These are phyloP conservation scores for Neoascia interrupta DNA, from an alignment of 2,888 invertebrate species.

Conservation along the genomic window DNA sequence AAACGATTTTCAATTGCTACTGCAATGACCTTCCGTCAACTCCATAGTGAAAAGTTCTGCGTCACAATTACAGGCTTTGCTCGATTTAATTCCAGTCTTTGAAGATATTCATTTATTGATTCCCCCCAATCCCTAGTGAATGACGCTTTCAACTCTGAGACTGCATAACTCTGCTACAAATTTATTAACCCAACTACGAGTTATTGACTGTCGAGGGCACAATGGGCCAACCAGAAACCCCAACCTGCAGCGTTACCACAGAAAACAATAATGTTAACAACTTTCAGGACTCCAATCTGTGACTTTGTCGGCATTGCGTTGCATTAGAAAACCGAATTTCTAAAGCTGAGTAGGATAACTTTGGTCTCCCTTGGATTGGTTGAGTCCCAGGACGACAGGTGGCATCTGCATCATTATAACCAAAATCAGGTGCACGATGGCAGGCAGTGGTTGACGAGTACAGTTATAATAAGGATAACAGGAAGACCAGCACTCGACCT, in stretches of 20 bases:
- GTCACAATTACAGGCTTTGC: background rate
- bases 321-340: too few relatives aligned
- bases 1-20: background rate
- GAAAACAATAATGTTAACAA: slow-evolving; percentile 26
- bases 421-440: background rate
- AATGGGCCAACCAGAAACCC: background rate
- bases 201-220: background rate
- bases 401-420: background rate
- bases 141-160: background rate
- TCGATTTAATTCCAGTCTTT: slow-evolving; percentile 6
- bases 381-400: too few relatives aligned
- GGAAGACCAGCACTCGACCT: too few relatives aligned
- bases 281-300: background rate
- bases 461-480: slow-evolving; percentile 17
- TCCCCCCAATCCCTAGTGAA: background rate
- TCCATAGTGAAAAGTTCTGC: slow-evolving; percentile 15
- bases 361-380: too few relatives aligned
- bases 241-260: slow-evolving; percentile 7
- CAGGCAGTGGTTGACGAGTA: background rate
- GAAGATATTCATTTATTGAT: background rate
- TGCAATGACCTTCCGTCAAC: slow-evolving; percentile 3
- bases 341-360: too few relatives aligned
- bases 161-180: background rate
- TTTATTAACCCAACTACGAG: slow-evolving; percentile 2
- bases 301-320: too few relatives aligned